Percentiles rank a stretch among this genome's conserved stretches.
Conservation (phyloP, 2,888 invertebrate species). For the Gisinianus flammeolus region DNA sequence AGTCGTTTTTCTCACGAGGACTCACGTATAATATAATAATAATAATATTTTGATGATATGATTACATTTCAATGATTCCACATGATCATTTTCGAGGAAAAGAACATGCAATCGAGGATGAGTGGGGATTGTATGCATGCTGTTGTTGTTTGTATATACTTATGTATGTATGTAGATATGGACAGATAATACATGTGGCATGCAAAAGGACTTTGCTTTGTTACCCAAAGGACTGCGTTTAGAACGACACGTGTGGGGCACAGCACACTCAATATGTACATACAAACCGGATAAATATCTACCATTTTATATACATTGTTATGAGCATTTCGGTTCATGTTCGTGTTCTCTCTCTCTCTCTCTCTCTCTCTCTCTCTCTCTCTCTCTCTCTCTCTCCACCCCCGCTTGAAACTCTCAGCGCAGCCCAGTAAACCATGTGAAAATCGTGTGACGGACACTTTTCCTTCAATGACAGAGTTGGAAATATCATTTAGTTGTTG, state of each 20-base stretch:
- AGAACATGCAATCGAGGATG: conserved; percentile 15
- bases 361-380: not conserved
- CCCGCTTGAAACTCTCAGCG: too few relatives aligned
- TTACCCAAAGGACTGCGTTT: conserved; percentile 20
- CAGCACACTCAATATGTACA: conserved; percentile 14
- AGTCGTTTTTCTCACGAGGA: conserved; percentile 26
- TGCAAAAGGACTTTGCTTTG: not conserved
- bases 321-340: not conserved
- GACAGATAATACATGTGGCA: not conserved
- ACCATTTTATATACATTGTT: not conserved
- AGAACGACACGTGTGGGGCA: conserved; percentile 35
- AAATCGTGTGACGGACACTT: conserved; percentile 36
- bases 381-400: not conserved
- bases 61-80: conserved; percentile 26
- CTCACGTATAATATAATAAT: not conserved
- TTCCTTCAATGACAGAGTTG: not conserved
- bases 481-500: not conserved
- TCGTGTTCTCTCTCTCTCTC: not conserved
- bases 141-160: conserved; percentile 12
- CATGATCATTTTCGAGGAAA: too few relatives aligned
- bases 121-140: not conserved
- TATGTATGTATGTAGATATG: not conserved
- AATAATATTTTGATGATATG: not conserved
- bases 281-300: not conserved
- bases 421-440: conserved; percentile 20